These are phyloP conservation scores for Drosophila sp. DNA, from an alignment of 1,140 invertebrate species.

Conservation along the genomic window DNA sequence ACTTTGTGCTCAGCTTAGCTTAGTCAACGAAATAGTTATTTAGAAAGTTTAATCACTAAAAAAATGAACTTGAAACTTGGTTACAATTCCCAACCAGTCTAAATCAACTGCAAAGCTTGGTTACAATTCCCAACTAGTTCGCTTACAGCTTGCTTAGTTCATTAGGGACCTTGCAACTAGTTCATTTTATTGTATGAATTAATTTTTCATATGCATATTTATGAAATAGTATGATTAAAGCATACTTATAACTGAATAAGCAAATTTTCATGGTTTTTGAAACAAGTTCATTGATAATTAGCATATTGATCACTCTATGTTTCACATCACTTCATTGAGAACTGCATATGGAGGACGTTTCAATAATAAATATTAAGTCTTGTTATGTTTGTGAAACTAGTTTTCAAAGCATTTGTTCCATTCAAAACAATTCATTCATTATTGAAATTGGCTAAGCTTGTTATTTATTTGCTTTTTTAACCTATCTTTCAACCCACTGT, in stretches of 20 bases:
- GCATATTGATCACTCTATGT: neutral
- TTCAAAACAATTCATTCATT: neutral
- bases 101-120: neutral
- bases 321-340: neutral
- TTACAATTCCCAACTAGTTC: neutral
- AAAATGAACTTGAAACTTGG: too few relatives aligned
- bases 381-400: neutral
- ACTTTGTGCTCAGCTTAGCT: neutral
- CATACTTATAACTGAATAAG: neutral
- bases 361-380: neutral
- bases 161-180: neutral
- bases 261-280: neutral
- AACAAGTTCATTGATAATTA: neutral
- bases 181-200: neutral
- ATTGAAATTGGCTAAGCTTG: neutral
- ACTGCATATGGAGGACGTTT: neutral
- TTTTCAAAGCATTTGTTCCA: neutral
- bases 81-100: neutral
- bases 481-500: conserved; percentile 44
- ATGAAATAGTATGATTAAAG: neutral
- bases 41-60: too few relatives aligned
- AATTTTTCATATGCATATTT: too few relatives aligned
- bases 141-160: neutral
- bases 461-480: neutral
- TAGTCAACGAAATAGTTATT: too few relatives aligned